These are phyloP conservation scores for Dynastes grantii DNA, from an alignment of 2,888 invertebrate genomes.

Conservation along the genomic window DNA sequence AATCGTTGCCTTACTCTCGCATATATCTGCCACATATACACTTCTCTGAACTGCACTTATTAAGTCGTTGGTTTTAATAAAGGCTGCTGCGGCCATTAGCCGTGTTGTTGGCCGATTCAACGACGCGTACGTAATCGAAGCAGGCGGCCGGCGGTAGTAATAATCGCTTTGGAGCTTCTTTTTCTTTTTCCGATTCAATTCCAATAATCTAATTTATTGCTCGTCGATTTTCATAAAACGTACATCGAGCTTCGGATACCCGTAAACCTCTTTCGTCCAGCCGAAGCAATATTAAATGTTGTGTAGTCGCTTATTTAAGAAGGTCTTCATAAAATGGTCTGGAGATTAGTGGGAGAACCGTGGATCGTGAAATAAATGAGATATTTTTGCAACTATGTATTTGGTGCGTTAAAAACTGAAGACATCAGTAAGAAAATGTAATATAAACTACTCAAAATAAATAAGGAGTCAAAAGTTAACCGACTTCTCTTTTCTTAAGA, in stretches of 20 bases:
- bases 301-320: too few species aligned
- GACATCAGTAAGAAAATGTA: too few species aligned
- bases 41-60: slow-evolving; percentile 3
- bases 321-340: too few species aligned
- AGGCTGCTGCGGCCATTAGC: neutral
- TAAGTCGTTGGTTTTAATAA: slow-evolving; percentile 43
- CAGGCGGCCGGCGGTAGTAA: slow-evolving; percentile 13
- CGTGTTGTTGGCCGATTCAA: slow-evolving; percentile 9
- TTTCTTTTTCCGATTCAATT: slow-evolving; percentile 36
- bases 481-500: too few species aligned
- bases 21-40: neutral
- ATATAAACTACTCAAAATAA: too few species aligned
- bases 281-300: too few species aligned
- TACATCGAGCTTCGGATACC: neutral
- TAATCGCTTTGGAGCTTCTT: slow-evolving; percentile 2
- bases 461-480: too few species aligned
- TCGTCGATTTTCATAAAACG: slow-evolving; percentile 12
- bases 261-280: too few species aligned
- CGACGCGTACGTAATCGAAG: slow-evolving; percentile 27
- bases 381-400: too few species aligned
- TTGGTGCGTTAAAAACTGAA: too few species aligned
- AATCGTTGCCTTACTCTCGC: neutral
- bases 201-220: slow-evolving; percentile 42
- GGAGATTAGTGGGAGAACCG: too few species aligned
- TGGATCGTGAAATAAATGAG: too few species aligned